phyloP scores from a whole-genome alignment of 1,140 invertebrate genomes.

The Wiebesia pumilae region DNA sequence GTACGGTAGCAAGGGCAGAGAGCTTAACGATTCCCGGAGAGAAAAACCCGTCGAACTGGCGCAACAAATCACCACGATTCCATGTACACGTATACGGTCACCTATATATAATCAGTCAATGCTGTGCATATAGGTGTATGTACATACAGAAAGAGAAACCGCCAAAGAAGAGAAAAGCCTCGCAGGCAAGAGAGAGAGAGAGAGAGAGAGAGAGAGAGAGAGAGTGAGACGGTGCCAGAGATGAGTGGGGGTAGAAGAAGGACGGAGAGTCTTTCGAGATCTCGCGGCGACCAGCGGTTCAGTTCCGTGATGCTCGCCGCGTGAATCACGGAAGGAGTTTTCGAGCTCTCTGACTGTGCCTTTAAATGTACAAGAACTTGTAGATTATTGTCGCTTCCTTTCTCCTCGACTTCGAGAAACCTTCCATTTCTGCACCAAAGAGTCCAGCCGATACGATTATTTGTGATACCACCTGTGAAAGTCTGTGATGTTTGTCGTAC shows the following conservation, averaged over 20 bases:
- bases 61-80: constrained; percentile 21
- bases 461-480: constrained; percentile 10
- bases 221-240: constrained; percentile 50
- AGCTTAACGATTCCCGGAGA: background rate
- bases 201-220: constrained; percentile 23
- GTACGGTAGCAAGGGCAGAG: background rate
- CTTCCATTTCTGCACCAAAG: background rate
- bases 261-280: constrained; percentile 62
- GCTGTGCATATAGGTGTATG: background rate
- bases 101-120: background rate
- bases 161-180: background rate
- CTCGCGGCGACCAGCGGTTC: constrained; percentile 60
- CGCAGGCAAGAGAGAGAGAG: background rate
- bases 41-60: constrained; percentile 22
- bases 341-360: background rate
- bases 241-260: constrained; percentile 56
- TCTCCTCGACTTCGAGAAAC: too few relatives aligned
- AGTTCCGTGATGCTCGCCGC: constrained; percentile 64
- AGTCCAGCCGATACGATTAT: background rate
- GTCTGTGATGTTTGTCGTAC: constrained; percentile 12
- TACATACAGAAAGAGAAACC: constrained; percentile 23
- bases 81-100: background rate
- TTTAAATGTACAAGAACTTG: background rate
- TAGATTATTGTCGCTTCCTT: background rate
- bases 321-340: constrained; percentile 54